phyloP scores from a whole-genome alignment of 2,113 vertebrate species.

The Podarcis raffonei region DNA sequence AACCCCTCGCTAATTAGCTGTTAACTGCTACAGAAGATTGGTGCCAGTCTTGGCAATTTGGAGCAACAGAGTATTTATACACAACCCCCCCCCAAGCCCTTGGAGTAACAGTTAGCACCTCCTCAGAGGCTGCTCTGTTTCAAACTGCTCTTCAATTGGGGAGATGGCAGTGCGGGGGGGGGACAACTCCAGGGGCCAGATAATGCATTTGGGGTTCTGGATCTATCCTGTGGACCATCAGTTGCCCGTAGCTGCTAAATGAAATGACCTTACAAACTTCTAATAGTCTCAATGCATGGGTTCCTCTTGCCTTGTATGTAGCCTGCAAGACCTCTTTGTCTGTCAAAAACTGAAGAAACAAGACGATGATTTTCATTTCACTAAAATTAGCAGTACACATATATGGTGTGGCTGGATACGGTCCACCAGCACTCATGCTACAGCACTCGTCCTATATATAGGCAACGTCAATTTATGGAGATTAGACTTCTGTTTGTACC shows the following conservation, averaged over 20 bases:
- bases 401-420: rapidly evolving
- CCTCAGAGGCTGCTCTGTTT: too few species aligned
- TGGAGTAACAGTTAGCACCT: too few species aligned
- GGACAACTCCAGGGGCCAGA: not conserved
- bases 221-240: not conserved
- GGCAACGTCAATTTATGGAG: not conserved
- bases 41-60: too few species aligned
- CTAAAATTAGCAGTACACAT: not conserved
- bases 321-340: constrained; percentile 10
- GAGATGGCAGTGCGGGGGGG: too few species aligned
- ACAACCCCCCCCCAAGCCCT: too few species aligned
- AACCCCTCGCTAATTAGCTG: too few species aligned
- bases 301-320: constrained; percentile 27
- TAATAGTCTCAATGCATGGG: not conserved
- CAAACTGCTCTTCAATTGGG: too few species aligned
- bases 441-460: rapidly evolving
- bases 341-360: not conserved
- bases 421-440: not conserved
- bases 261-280: not conserved
- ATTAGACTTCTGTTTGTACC: not conserved
- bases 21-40: too few species aligned
- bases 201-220: not conserved
- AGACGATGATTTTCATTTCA: not conserved
- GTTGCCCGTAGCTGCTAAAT: not conserved
- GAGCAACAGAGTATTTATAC: too few species aligned